These are phyloP conservation scores for Dolichallabes microphthalmus DNA, from an alignment of 2,113 vertebrate genomes.

Conservation along the genomic window DNA sequence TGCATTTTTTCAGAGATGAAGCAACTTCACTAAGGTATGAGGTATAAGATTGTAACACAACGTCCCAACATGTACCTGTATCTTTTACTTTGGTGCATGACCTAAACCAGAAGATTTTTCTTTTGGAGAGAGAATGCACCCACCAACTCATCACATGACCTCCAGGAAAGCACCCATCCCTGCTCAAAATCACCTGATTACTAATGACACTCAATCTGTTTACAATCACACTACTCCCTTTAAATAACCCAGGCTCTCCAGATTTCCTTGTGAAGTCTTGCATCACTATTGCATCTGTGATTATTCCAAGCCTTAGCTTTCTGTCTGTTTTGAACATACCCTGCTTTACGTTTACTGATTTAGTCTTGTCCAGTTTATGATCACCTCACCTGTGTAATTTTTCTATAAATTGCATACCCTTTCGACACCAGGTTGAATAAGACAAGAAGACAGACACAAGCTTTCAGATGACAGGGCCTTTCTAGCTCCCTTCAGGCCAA, in stretches of 20 bases:
- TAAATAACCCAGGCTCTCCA: background rate
- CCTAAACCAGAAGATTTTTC: background rate
- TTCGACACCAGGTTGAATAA: background rate
- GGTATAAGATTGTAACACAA: background rate
- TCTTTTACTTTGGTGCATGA: background rate
- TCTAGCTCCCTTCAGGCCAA: background rate
- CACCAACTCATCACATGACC: background rate
- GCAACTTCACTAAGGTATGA: too few relatives aligned
- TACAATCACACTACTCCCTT: background rate
- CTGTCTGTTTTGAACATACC: background rate
- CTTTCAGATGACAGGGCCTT: background rate
- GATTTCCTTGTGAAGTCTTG: background rate
- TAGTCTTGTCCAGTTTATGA: background rate
- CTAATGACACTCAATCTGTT: conserved; percentile 13
- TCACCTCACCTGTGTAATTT: background rate
- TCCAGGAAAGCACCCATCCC: background rate
- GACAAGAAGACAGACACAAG: background rate
- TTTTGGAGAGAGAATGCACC: background rate
- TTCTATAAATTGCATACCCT: background rate
- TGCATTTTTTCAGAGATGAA: too few relatives aligned
- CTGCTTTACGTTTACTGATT: background rate
- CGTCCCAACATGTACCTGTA: background rate
- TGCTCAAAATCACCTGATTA: conserved; percentile 2
- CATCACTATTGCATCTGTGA: background rate
- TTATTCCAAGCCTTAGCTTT: background rate